Evolutionary conservation across 2,113 vertebrate genomes (phyloP), one percentile per base, ranked within the genome.

Genomic region (Oryzias melastigma): DNA sequence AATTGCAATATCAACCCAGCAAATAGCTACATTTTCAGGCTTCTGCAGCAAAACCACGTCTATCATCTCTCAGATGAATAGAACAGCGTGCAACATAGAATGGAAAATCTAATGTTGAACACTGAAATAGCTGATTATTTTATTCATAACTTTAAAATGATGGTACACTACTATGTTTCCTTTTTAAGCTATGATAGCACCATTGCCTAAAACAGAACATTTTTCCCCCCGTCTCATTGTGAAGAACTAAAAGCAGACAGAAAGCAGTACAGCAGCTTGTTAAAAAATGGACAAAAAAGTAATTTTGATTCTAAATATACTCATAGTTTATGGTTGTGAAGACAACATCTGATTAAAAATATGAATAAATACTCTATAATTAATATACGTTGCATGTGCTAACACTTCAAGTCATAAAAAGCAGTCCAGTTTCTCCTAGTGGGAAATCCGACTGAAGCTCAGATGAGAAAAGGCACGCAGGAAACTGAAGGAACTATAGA

Each of bases 361-460:
- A 65, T 60, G 13, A 18, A 53, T 48, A 35, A 22, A 58, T 7
- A 3, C 48, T 64, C 52, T 66, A 52, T 29, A 48, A 35, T 25
- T 67, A 44, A 61, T 68, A 27, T n/a, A 49, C 43, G 27, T 58
- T 19, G 35, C 16, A 19, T 59, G 57, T 49, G 22, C 54, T 41
- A 80, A 53, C 22, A 52, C 61, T 86, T 86, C 81, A 90, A 86
- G 82, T 80, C 77, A 63, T 5, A 83, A 65, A 62, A 69, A 58
- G 66, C 14, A 2, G 66, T 68, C 68, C 40, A 49, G 48, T 59
- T 72, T 71, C 49, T 35, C 46, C 55, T 52, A 35, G 25, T 45
- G 71, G 49, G 75, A 62, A 78, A 35, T 35, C 7, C 12, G 35
- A 35, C 35, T 29, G 27, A 12, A 35, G 35, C 35, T 35, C 35